Conservation (phyloP, 2,797 vertebrate genomes). For the Triplophysa bombifrons region DNA sequence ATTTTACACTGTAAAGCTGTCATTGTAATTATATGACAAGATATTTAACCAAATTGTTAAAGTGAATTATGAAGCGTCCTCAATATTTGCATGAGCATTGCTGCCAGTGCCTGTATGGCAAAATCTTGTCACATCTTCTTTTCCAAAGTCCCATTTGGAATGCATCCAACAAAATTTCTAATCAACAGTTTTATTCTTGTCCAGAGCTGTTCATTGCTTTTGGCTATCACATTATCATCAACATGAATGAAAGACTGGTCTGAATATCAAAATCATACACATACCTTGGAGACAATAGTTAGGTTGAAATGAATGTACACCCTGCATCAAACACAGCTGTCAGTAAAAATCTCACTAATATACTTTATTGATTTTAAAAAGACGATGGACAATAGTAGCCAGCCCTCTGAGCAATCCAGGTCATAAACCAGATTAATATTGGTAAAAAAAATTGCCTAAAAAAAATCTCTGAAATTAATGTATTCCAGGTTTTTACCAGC, state of each 20-base stretch:
- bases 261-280: not conserved
- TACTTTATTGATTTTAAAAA: not conserved
- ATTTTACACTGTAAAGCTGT: not conserved
- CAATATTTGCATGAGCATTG: not conserved
- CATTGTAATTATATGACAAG: not conserved
- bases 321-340: slow-evolving; percentile 8
- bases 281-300: slow-evolving; percentile 10
- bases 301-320: not conserved
- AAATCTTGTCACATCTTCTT: not conserved
- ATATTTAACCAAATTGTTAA: not conserved
- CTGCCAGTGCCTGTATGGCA: not conserved
- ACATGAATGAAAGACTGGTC: slow-evolving; percentile 3
- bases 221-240: slow-evolving; percentile 28
- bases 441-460: too few species aligned
- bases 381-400: not conserved
- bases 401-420: not conserved
- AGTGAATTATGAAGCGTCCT: not conserved
- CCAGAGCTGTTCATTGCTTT: slow-evolving; percentile 14
- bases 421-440: not conserved
- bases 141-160: slow-evolving; percentile 23
- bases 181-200: slow-evolving; percentile 34
- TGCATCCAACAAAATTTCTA: slow-evolving; percentile 24
- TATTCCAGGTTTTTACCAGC: too few species aligned
- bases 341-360: not conserved
- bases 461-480: too few species aligned